A percentile compares a stretch with the other conserved stretches of the same genome.
phyloP scores from a whole-genome alignment of 2,113 vertebrate species.

The Morone chrysops region DNA sequence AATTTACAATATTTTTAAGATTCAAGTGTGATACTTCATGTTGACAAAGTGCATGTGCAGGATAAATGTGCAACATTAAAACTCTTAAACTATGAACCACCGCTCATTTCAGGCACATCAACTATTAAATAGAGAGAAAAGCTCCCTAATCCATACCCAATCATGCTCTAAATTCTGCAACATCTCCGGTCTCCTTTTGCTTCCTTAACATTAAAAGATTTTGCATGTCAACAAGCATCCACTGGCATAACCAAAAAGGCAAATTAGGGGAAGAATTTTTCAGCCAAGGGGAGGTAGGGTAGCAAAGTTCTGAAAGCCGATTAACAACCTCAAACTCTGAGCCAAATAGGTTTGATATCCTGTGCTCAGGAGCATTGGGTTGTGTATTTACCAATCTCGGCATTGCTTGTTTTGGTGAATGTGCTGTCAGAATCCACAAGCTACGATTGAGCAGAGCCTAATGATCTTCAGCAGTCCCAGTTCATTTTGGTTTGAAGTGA shows the following conservation, averaged over 20 bases:
- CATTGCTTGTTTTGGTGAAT: constrained; percentile 66
- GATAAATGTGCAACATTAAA: constrained; percentile 31
- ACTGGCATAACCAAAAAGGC: constrained; percentile 28
- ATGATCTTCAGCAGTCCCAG: constrained; percentile 64
- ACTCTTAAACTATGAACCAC: constrained; percentile 24
- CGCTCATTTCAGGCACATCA: constrained; percentile 17
- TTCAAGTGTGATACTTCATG: constrained; percentile 4
- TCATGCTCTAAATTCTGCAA: constrained; percentile 16
- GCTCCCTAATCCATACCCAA: constrained; percentile 9
- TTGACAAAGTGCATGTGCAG: constrained; percentile 29
- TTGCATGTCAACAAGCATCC: constrained; percentile 52
- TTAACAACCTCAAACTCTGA: constrained; percentile 58
- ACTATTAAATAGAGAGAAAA: constrained; percentile 11
- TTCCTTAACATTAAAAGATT: constrained; percentile 32
- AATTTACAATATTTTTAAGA: not conserved
- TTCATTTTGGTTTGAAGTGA: constrained; percentile 71
- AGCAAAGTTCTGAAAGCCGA: constrained; percentile 50
- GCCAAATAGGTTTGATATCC: constrained; percentile 66
- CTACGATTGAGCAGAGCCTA: constrained; percentile 63
- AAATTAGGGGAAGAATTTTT: constrained; percentile 20
- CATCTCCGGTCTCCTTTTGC: constrained; percentile 23
- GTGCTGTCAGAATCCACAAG: constrained; percentile 65
- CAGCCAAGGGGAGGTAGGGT: constrained; percentile 43
- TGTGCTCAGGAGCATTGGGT: constrained; percentile 50
- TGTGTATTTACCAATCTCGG: constrained; percentile 66